Evolutionary conservation across 1,140 invertebrate species (phyloP), one percentile per base, ranked within the genome.

Genomic region (Sinonovacula constricta): DNA sequence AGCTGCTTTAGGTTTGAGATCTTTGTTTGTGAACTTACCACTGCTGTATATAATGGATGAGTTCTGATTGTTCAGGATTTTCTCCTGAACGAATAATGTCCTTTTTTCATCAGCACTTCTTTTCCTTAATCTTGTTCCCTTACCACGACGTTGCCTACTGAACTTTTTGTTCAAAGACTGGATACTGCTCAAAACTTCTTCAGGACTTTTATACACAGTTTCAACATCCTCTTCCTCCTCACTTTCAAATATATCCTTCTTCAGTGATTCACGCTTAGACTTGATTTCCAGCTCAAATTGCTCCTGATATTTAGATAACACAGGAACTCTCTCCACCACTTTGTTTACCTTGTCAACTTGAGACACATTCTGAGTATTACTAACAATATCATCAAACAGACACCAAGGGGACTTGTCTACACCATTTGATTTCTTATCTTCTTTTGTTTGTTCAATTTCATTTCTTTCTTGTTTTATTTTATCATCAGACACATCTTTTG

Each of bases 41-140:
- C 67, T 24, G 53, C 72, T n/a, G n/a, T n/a, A 76, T 4, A 76
- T 63, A 67, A 76, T 54, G 14, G 72, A 66, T 24, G 62, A 76
- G 59, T 76, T 76, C 10, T 76, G 72, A 57, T 31, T 67, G 33
- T 76, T 76, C 26, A 54, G 30, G n/a, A 76, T 24, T 65, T 76
- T 76, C 56, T 76, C 72, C n/a, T 67, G 72, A 26, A 76, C 72
- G 57, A 76, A 76, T 7, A 76, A 49, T n/a, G 72, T 76, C 28
- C 72, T 33, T 56, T 76, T 76, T 39, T 76, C 72, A 56, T 76
- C 72, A 67, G 72, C 72, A 67, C 72, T 67, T 34, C 72, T 22
- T 31, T 65, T 65, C 4, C 62, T 18, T 12, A 36, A 33, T 53
- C 60, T 28, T 28, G 1, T 4, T 39, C 56, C 60, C 39, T 63